These are phyloP conservation scores for Stenopsyche tienmushanensis DNA, from an alignment of 1,140 invertebrate species.

Conservation along the genomic window DNA sequence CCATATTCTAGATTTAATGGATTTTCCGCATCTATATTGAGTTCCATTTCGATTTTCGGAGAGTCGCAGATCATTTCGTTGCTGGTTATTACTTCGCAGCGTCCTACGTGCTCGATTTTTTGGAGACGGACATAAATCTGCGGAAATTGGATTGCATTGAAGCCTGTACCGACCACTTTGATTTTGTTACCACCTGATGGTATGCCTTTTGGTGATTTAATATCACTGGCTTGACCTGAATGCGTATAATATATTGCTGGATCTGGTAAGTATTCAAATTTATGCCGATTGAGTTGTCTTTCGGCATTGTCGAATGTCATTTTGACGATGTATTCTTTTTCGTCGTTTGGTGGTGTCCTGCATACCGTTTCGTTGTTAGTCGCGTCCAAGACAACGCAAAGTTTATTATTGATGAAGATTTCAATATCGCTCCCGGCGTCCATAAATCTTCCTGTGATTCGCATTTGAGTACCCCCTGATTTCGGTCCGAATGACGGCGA, in stretches of 20 bases:
- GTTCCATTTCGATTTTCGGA: slow-evolving; percentile 71
- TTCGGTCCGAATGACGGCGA: slow-evolving; percentile 86
- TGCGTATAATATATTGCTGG: too few relatives aligned
- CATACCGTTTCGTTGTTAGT: slow-evolving; percentile 84
- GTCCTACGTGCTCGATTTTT: slow-evolving; percentile 75
- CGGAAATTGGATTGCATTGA: slow-evolving; percentile 85
- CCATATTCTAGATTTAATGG: slow-evolving; percentile 84
- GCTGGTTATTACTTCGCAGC: slow-evolving; percentile 74
- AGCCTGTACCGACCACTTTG: slow-evolving; percentile 82
- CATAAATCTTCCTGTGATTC: slow-evolving; percentile 88
- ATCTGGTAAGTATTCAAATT: slow-evolving; percentile 89
- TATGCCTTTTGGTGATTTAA: slow-evolving; percentile 81
- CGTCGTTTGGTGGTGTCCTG: slow-evolving; percentile 66
- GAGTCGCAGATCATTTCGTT: slow-evolving; percentile 85
- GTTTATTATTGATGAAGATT: slow-evolving; percentile 84
- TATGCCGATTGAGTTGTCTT: slow-evolving; percentile 72
- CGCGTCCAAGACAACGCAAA: slow-evolving; percentile 80
- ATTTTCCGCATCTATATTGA: slow-evolving; percentile 77
- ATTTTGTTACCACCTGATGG: slow-evolving; percentile 91
- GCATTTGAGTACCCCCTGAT: slow-evolving; percentile 89
- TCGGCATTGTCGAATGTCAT: slow-evolving; percentile 87
- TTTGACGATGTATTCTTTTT: slow-evolving; percentile 67
- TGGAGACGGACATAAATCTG: slow-evolving; percentile 90
- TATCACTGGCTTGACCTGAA: slow-evolving; percentile 66
- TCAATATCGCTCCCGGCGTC: slow-evolving; percentile 91